phyloP scores from a whole-genome alignment of 2,797 vertebrate genomes.

The Spinus olivaceus region DNA sequence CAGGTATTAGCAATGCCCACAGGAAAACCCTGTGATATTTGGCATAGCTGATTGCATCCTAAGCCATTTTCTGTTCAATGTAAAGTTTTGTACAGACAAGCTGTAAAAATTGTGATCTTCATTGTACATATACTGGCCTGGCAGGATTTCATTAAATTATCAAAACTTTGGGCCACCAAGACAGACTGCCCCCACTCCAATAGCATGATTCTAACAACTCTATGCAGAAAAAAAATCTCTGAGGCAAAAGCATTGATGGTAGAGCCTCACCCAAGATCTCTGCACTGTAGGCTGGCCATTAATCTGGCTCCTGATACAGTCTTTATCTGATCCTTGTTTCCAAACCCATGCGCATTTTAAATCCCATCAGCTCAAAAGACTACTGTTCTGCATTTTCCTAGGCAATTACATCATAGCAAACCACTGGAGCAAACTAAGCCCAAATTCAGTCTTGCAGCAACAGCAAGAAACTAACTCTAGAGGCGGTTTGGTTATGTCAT shows the following conservation, averaged over 20 bases:
- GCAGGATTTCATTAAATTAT: neutral
- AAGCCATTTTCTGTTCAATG: neutral
- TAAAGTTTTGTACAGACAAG: neutral
- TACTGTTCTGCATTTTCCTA: neutral
- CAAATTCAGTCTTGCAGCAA: neutral
- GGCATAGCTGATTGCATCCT: neutral
- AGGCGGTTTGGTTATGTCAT: neutral
- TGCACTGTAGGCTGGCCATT: neutral
- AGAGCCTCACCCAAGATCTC: neutral
- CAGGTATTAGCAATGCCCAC: neutral
- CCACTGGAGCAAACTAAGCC: neutral
- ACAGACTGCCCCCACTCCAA: neutral
- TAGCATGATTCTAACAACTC: neutral
- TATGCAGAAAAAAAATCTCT: neutral
- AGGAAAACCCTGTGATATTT: neutral
- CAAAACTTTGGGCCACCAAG: neutral
- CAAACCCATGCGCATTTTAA: neutral
- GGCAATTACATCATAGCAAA: neutral
- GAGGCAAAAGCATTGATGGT: neutral
- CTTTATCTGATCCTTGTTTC: neutral
- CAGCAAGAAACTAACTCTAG: neutral
- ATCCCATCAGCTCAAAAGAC: neutral
- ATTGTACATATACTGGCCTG: neutral
- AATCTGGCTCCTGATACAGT: neutral
- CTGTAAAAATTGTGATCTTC: neutral